Evolutionary conservation across 2,888 invertebrate genomes (phyloP), one percentile per base, ranked within the genome.

Genomic region (Papilio elwesi): DNA sequence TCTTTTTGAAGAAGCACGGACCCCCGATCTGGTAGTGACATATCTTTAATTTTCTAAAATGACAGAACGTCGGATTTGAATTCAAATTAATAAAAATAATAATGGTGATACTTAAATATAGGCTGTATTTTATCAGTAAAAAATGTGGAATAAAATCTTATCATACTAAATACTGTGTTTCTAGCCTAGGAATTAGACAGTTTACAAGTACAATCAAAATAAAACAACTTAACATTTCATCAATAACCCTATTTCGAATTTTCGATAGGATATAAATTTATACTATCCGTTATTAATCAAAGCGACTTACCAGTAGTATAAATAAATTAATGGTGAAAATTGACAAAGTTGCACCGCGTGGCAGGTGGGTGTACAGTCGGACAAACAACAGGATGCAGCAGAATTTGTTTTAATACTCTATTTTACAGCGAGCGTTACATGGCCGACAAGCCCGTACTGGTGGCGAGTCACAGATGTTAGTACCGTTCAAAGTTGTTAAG

Each of bases 391-490:
- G 59, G n/a, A 59, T 59, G 59, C 59, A 43, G 13, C 38, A n/a
- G 59, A 59, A 59, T 59, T 59, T 59, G 59, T 59, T 59, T 59
- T 59, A 59, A 43, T 59, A 59, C 43, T 59, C 59, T 59, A 43
- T 59, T 59, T 59, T 59, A 59, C 38, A 59, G 59, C 59, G 43
- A 59, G 59, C 59, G 13, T 9, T n/a, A 59, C 59, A 59, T 38
- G 59, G 59, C 38, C 59, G 59, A 59, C 59, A 59, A 59, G 38
- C 59, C 59, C 43, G 59, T 15, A 59, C 59, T 59, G 43, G 59
- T 59, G 43, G 59, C 43, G 59, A 59, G 59, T 38, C 59, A 59
- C 59, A 59, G 59, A 59, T 59, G 59, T 59, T 59, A 38, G 59
- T 43, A 59, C n/a, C 43, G 59, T 59, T 15, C n/a, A 15, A 59